A percentile compares a stretch with the other conserved stretches of the same genome.
Conservation (phyloP, 2,113 vertebrate genomes). For the Nicator chloris region DNA sequence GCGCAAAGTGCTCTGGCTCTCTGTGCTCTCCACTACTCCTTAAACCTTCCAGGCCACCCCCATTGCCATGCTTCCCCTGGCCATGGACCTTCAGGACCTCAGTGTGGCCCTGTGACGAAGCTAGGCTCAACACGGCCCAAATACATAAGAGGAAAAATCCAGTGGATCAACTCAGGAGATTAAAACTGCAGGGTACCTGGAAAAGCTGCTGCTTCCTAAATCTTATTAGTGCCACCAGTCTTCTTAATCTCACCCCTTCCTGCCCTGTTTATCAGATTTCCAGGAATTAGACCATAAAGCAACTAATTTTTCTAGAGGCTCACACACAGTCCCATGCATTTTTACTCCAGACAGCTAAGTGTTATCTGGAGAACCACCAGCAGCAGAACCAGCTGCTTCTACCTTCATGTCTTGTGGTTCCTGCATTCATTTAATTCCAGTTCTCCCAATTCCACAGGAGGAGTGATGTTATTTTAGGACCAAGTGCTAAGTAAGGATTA, state of each 20-base stretch:
- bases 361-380: not conserved
- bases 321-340: not conserved
- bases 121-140: not conserved
- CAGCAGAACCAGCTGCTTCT: not conserved
- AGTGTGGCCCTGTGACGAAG: fast-evolving
- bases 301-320: not conserved
- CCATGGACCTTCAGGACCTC: not conserved
- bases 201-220: not conserved
- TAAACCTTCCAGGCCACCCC: not conserved
- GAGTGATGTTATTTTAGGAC: not conserved
- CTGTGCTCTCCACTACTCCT: not conserved
- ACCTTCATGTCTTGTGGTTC: not conserved
- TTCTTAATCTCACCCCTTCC: not conserved
- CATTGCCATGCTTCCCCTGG: not conserved
- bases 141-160: not conserved
- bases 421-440: not conserved
- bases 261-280: not conserved
- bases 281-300: not conserved
- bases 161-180: not conserved
- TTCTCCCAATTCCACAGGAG: not conserved
- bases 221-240: not conserved
- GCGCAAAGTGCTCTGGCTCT: not conserved
- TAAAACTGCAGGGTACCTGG: not conserved
- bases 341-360: not conserved
- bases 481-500: not conserved